These are phyloP conservation scores for Yponomeuta malinellus DNA, from an alignment of 2,888 invertebrate genomes.

Conservation along the genomic window DNA sequence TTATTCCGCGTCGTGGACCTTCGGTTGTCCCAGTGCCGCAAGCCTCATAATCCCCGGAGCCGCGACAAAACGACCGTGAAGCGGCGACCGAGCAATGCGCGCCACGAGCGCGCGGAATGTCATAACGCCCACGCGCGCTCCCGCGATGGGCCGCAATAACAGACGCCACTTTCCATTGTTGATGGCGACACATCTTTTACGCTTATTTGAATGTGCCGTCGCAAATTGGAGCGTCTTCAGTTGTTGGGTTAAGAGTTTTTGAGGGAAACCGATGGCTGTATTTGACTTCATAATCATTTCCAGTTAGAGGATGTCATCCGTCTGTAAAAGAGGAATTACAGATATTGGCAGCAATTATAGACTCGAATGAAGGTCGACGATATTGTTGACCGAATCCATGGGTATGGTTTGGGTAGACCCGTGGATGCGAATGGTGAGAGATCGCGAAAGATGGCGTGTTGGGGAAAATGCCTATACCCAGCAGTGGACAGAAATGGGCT, in stretches of 20 bases:
- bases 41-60: neutral
- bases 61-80: neutral
- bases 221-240: neutral
- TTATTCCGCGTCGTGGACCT: neutral
- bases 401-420: too few species aligned
- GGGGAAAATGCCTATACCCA: too few species aligned
- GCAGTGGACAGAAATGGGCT: too few species aligned
- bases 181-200: neutral
- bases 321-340: too few species aligned
- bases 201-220: neutral
- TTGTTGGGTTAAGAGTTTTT: neutral
- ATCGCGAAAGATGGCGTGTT: too few species aligned
- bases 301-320: too few species aligned
- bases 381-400: too few species aligned
- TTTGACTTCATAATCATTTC: too few species aligned
- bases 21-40: neutral
- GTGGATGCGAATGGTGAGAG: too few species aligned
- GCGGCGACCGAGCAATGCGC: neutral
- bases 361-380: too few species aligned
- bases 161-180: neutral
- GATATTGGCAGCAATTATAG: too few species aligned
- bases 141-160: neutral
- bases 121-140: slow-evolving; percentile 5
- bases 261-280: neutral
- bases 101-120: neutral